phyloP scores from a whole-genome alignment of 2,797 vertebrate species.

The Liparis tanakae region DNA sequence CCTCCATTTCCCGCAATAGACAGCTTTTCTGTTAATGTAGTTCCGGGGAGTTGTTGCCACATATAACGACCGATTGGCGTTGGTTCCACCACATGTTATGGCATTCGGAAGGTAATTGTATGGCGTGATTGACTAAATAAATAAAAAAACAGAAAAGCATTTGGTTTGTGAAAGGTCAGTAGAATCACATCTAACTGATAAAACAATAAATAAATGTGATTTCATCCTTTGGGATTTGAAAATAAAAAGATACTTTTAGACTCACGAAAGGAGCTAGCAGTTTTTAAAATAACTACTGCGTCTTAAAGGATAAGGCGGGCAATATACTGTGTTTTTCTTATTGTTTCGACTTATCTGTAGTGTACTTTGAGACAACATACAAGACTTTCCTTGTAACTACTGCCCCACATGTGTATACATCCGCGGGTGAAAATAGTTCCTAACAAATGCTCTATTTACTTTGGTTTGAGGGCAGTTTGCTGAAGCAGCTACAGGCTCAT shows the following conservation, averaged over 20 bases:
- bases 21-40: slow-evolving; percentile 1
- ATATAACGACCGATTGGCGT: slow-evolving; percentile 3
- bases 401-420: not conserved
- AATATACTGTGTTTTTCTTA: not conserved
- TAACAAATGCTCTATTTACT: not conserved
- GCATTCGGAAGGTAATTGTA: not conserved
- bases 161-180: not conserved
- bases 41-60: slow-evolving; percentile 33
- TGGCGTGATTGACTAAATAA: not conserved
- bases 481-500: not conserved
- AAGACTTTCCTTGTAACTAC: slow-evolving; percentile 2
- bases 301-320: not conserved
- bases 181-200: not conserved
- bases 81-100: slow-evolving; percentile 24
- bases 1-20: not conserved
- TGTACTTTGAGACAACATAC: not conserved
- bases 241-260: not conserved
- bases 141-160: not conserved
- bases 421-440: not conserved
- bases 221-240: not conserved
- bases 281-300: not conserved
- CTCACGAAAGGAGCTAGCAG: not conserved
- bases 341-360: not conserved
- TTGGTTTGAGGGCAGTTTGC: not conserved
- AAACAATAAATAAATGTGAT: not conserved